Base-by-base conservation (phyloP, 35 echinoderm and acorn worm genomes). In the Hemicentrotus pulcherrimus region DNA sequence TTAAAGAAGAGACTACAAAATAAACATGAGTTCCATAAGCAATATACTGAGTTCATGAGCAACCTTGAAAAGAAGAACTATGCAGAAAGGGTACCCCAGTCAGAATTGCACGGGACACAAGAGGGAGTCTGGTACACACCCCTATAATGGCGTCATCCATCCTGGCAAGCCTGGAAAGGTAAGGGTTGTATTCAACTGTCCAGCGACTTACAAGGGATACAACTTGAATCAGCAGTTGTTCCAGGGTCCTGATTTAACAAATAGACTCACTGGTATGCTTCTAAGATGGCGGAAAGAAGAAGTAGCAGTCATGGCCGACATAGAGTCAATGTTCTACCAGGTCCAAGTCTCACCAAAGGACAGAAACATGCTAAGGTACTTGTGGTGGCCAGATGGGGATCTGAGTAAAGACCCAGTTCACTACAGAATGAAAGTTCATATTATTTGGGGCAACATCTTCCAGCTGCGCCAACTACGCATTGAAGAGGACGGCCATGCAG, bases 131-230 rank as follows among this genome's bases (percentile, higher is more conserved):
- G 96, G 96, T 97, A 95, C 70, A 85, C 95, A 31, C 96, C 96
- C 65, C 96, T n/a, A 97, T 48, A 48, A 95, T 47, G 89, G 90
- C 11, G 94, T 97, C 5, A 94, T 86, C 31, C 96, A 97, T 48
- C 94, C 96, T 7, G 31, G 94, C 47, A 97, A 97, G 46, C 92
- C 71, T 16, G 71, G 86, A 18, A 97, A 95, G 45, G 52, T 95
- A 28, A 35, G 96, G 18, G 96, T 97, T 30, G 95, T 97, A 9
- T 97, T 96, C 92, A 94, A 97, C 70, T 97, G 97, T 87, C 61
- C 95, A 2, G 91, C 86, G 28, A 35, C 14, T 2, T 94, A 85
- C 87, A 33, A 48, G 91, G 97, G 97, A 32, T 28, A n/a, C 5
- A 94, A 92, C 32, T 88, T 97, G 9, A 97, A 97, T 92, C 93